Evolutionary conservation across 2,113 vertebrate genomes (phyloP), one percentile per base, ranked within the genome.

Genomic region (Oriolus oriolus): DNA sequence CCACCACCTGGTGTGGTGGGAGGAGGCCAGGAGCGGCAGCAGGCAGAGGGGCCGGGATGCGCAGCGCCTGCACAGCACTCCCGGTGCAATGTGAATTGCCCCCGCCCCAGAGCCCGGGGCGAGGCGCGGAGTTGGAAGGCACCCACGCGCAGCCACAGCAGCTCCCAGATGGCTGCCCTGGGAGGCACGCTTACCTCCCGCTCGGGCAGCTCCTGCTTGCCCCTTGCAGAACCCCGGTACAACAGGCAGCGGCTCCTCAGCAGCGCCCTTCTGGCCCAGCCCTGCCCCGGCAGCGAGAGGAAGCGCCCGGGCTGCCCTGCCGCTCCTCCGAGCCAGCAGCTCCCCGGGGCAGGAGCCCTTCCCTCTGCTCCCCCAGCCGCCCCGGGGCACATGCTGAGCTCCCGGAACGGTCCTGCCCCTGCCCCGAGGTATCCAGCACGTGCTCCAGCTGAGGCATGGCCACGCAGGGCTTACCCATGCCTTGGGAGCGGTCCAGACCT

Each of bases 351-450:
- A 18, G 61, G n/a, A 47, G 14, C 42, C 16, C 26, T 31, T 37
- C 44, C 30, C 24, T 47, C 12, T 1, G 57, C 66, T 60, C 27
- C n/a, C 20, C 3, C 2, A 1, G 33, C 53, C 35, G 26, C 39
- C 57, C 31, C 28, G n/a, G 35, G 56, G 18, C 47, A 53, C 37
- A 7, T 0, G 49, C 44, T 68, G 61, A 27, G 61, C 6, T 30
- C n/a, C 50, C 1, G 2, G 31, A 4, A 6, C 71, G 4, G 10
- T 19, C 31, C 81, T 22, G 17, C 60, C 44, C n/a, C 53, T 31
- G 41, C 39, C 33, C 42, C 4, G 0, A 4, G 30, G n/a, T 16
- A 33, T 7, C 64, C 74, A 35, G 6, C 64, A 4, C 0, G 5
- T 4, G 44, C 44, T 68, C 21, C 53, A 11, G 50, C 31, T 22